phyloP scores from a whole-genome alignment of 1,140 invertebrate genomes.

The Ceratina japonica region DNA sequence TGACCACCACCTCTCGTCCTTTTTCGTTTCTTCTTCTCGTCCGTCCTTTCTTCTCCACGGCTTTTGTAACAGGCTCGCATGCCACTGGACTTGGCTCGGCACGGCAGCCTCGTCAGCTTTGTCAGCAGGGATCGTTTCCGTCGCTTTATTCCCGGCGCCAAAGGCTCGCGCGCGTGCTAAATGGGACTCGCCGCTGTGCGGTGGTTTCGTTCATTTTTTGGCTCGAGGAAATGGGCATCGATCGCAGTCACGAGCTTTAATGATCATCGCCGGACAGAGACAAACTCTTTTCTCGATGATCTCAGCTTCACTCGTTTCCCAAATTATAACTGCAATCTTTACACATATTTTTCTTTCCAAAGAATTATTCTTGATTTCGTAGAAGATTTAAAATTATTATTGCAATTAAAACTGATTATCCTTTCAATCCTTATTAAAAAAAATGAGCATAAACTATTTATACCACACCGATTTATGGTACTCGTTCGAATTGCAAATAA shows the following conservation, averaged over 20 bases:
- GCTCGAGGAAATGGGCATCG: too few species aligned
- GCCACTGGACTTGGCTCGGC: constrained; percentile 27
- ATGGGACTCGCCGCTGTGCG: background rate
- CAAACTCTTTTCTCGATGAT: background rate
- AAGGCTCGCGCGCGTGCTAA: background rate
- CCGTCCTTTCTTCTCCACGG: constrained; percentile 36
- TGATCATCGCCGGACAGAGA: background rate
- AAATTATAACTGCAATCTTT: too few species aligned
- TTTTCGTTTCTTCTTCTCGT: constrained; percentile 47
- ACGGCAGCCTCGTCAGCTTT: constrained; percentile 24
- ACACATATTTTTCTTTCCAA: too few species aligned
- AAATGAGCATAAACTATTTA: too few species aligned
- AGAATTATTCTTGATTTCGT: too few species aligned
- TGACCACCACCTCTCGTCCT: constrained; percentile 31
- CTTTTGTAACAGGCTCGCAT: constrained; percentile 28
- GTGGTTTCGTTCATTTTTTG: background rate
- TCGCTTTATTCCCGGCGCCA: background rate
- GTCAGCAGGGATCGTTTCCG: constrained; percentile 19
- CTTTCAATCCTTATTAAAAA: too few species aligned
- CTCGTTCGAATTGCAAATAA: too few species aligned
- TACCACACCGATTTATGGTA: too few species aligned
- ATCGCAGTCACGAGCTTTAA: background rate
- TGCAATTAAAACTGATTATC: too few species aligned
- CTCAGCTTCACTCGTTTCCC: too few species aligned
- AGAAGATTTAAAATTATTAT: too few species aligned